phyloP scores from a whole-genome alignment of 53 echinoderm and acorn worm species.

The Glandiceps talaboti region DNA sequence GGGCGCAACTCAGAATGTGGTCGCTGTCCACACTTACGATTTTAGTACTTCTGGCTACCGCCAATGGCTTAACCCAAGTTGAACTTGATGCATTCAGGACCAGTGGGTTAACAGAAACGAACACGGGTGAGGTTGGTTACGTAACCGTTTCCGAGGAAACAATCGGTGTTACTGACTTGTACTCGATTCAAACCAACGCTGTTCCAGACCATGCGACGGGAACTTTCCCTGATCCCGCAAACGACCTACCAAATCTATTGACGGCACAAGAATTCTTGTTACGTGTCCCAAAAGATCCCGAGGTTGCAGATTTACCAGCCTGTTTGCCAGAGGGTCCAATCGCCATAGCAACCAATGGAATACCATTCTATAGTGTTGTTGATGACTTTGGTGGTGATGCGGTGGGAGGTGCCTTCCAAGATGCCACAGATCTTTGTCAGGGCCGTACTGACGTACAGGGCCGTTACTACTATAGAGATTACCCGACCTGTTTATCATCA shows the following conservation, averaged over 20 bases:
- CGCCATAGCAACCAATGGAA: constrained; percentile 45
- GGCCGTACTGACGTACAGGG: constrained; percentile 41
- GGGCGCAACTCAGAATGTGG: neutral
- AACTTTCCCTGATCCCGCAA: constrained; percentile 12
- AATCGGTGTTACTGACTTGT: neutral
- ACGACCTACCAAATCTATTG: constrained; percentile 8
- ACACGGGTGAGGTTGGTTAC: constrained; percentile 39
- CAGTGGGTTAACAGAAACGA: constrained; percentile 19
- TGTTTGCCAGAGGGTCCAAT: constrained; percentile 38
- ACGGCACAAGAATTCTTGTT: constrained; percentile 14
- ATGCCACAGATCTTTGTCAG: constrained; percentile 43
- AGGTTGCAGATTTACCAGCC: constrained; percentile 11
- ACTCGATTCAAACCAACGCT: constrained; percentile 34
- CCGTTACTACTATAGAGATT: constrained; percentile 61
- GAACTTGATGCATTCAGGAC: constrained; percentile 12
- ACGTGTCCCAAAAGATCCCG: constrained; percentile 31
- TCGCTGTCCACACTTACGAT: neutral
- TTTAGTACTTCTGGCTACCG: neutral
- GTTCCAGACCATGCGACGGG: constrained; percentile 51
- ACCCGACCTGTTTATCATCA: constrained; percentile 41
- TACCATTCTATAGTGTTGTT: constrained; percentile 62
- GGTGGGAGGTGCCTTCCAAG: constrained; percentile 17
- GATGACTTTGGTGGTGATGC: constrained; percentile 34
- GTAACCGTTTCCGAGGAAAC: constrained; percentile 19
- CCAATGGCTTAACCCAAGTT: neutral